Conservation (phyloP, 2,888 invertebrate genomes). For the Scaptomyza reducta region DNA sequence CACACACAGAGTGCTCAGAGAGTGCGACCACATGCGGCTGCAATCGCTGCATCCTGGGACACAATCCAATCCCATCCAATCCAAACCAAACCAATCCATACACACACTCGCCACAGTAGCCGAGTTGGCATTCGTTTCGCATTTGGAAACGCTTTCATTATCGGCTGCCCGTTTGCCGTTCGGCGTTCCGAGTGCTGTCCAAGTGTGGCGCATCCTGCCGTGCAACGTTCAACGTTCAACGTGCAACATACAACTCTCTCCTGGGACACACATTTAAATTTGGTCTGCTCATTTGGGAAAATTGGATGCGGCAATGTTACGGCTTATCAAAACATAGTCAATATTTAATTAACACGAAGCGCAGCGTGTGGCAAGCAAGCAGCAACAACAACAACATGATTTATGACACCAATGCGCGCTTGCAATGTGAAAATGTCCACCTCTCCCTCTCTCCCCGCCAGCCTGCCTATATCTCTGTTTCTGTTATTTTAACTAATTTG, state of each 20-base stretch:
- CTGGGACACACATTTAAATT: conserved; percentile 68
- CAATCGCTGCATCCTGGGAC: conserved; percentile 40
- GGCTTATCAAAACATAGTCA: conserved; percentile 79
- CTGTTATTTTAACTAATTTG: conserved; percentile 36
- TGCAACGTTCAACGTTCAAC: conserved; percentile 29
- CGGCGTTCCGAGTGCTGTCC: conserved; percentile 1
- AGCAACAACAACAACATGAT: conserved; percentile 47
- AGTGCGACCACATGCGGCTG: conserved; percentile 71
- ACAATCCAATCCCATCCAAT: conserved; percentile 1
- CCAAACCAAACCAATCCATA: conserved; percentile 15
- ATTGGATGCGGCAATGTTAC: conserved; percentile 66
- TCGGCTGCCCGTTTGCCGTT: conserved; percentile 34
- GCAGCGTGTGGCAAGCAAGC: conserved; percentile 60
- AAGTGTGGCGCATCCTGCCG: conserved; percentile 73
- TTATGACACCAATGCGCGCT: conserved; percentile 51
- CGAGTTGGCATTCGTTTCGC: conserved; percentile 79
- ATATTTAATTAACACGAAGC: conserved; percentile 80
- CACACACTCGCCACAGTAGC: conserved; percentile 76
- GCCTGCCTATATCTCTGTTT: background rate
- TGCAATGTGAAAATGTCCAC: conserved; percentile 37
- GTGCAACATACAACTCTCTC: conserved; percentile 5
- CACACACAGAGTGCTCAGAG: background rate
- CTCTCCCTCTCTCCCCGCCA: background rate
- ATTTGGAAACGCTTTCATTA: conserved; percentile 82
- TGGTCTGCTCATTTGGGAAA: conserved; percentile 35